Conservation (phyloP, 1,140 invertebrate species). For the Cheumatopsyche charites region DNA sequence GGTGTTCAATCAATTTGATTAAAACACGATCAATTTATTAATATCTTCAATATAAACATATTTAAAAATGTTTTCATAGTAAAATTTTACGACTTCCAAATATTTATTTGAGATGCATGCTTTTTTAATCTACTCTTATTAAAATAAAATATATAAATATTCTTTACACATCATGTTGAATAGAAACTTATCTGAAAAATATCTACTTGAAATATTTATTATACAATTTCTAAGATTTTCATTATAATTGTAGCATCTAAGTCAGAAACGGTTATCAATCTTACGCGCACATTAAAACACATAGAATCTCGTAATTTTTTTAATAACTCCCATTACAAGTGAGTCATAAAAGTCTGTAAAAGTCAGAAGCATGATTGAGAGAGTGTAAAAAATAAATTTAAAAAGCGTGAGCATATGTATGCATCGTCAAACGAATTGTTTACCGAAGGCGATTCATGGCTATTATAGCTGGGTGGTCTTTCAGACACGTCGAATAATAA, state of each 20-base stretch:
- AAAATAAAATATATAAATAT: too few species aligned
- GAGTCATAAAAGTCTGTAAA: constrained; percentile 24
- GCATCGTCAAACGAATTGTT: constrained; percentile 20
- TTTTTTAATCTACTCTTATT: too few species aligned
- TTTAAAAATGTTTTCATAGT: background rate
- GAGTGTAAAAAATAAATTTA: constrained; percentile 18
- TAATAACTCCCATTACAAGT: constrained; percentile 7
- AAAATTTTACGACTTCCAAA: constrained; percentile 22
- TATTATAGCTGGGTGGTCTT: constrained; percentile 30
- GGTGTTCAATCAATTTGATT: background rate
- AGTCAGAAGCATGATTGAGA: background rate
- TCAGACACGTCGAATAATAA: constrained; percentile 28
- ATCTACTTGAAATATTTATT: too few species aligned
- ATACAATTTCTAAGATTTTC: too few species aligned
- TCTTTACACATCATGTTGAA: too few species aligned
- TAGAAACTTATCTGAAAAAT: too few species aligned
- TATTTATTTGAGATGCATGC: constrained; percentile 30
- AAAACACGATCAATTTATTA: background rate
- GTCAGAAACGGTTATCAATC: too few species aligned
- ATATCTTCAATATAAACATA: too few species aligned
- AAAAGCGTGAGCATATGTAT: too few species aligned
- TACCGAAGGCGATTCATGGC: constrained; percentile 19
- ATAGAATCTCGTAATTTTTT: too few species aligned
- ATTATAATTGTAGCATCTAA: too few species aligned
- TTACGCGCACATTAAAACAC: too few species aligned